Conservation (phyloP, 2,888 invertebrate species). For the Pseudanteris insignis region DNA sequence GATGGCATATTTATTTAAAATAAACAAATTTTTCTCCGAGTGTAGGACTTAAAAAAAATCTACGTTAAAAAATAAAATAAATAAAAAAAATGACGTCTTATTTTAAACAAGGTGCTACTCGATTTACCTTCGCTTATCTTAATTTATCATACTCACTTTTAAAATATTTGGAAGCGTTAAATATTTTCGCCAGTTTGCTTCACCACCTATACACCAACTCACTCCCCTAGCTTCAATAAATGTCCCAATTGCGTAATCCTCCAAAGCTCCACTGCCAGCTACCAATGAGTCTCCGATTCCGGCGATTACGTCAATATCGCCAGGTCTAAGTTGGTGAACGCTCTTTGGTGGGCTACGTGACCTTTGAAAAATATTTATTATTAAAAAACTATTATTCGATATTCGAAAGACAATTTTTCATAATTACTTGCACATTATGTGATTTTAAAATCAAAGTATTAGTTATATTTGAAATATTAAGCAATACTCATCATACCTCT, state of each 20-base stretch:
- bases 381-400: no score
- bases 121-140: no score
- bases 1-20: no score
- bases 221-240: slow-evolving; percentile 79
- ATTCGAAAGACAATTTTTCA: background rate
- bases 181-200: slow-evolving; percentile 75
- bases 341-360: slow-evolving; percentile 68
- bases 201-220: slow-evolving; percentile 80
- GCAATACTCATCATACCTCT: slow-evolving; percentile 55
- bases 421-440: background rate
- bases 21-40: no score
- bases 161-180: slow-evolving; percentile 77
- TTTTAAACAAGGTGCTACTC: no score
- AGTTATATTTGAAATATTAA: background rate
- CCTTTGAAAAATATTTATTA: no score
- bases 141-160: slow-evolving; percentile 59
- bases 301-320: slow-evolving; percentile 77
- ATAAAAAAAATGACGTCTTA: no score
- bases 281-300: slow-evolving; percentile 79
- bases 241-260: slow-evolving; percentile 77
- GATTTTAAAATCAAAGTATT: background rate
- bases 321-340: slow-evolving; percentile 76
- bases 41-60: no score
- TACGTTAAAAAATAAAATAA: no score
- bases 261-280: slow-evolving; percentile 78